Base-by-base conservation (phyloP, 2,888 invertebrate species). In the Ethmia dodecea region DNA sequence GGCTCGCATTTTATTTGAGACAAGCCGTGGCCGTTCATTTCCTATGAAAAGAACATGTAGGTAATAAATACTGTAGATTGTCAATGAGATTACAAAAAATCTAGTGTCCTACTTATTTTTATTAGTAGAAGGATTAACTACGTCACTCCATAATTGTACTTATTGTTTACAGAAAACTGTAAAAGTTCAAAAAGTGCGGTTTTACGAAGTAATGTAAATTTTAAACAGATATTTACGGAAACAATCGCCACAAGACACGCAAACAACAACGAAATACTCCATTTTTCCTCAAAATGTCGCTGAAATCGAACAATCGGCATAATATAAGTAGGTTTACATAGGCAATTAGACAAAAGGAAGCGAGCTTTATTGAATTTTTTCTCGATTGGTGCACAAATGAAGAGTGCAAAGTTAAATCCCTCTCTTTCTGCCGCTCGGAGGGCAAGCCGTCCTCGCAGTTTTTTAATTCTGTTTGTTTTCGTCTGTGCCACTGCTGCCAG, bases 341-440 rank as follows among this genome's bases (percentile, higher is more conserved):
- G 72, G 74, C 76, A 81, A 83, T 81, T 81, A 81, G 76, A 79
- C 70, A 74, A 77, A 76, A 74, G 78, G 76, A 80, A 74, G 72
- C 73, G 66, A 66, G 71, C 71, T 73, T 81, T 81, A 81, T 81
- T 79, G 80, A 81, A 81, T 80, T 83, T 80, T 78, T 81, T 78
- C 78, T 72, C 77, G 74, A 81, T 76, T 77, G 73, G 72, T 73
- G 75, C 76, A 75, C 74, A 76, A 76, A 71, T 61, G 81, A 78
- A 71, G 75, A 80, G 80, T 64, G 70, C 75, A 70, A 70, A 75
- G 62, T 62, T 57, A 57, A 55, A 62, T 63, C 71, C 49, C 52
- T 80, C 83, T 75, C 78, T 77, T 60, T 80, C 78, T 59, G 57
- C 49, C 72, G 58, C 48, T 52, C 55, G 60, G 57, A 50, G 60